Evolutionary conservation across 2,888 invertebrate genomes (phyloP).

Genomic region (Nomada fucata): DNA sequence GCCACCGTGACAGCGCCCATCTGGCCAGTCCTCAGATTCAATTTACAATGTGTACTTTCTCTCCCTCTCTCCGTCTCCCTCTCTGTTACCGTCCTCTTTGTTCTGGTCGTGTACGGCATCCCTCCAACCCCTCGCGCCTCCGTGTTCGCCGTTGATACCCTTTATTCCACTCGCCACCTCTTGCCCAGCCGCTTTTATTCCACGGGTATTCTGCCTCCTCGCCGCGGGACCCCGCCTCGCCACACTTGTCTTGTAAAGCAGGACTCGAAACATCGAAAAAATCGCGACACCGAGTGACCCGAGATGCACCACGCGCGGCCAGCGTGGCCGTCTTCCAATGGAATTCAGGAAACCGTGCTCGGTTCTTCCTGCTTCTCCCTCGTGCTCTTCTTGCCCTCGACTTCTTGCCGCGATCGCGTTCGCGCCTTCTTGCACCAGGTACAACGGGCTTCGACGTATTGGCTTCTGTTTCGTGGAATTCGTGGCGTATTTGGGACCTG

Average conservation of each 20-base stretch:
- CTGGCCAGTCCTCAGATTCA: slow-evolving; percentile 79
- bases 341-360: slow-evolving; percentile 58
- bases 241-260: slow-evolving; percentile 74
- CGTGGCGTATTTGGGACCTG: neutral
- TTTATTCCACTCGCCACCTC: slow-evolving; percentile 51
- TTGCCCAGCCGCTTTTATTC: slow-evolving; percentile 12
- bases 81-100: neutral
- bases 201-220: slow-evolving; percentile 39
- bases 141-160: slow-evolving; percentile 24
- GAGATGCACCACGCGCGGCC: slow-evolving; percentile 28
- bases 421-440: slow-evolving; percentile 10
- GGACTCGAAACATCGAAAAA: slow-evolving; percentile 66
- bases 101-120: slow-evolving; percentile 14
- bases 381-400: neutral
- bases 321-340: slow-evolving; percentile 52
- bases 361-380: slow-evolving; percentile 21
- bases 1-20: slow-evolving; percentile 76
- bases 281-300: slow-evolving; percentile 62
- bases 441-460: neutral
- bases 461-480: neutral
- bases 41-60: slow-evolving; percentile 76
- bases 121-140: neutral
- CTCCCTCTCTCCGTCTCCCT: slow-evolving; percentile 42
- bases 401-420: neutral
- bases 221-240: slow-evolving; percentile 68